Evolutionary conservation across 2,113 vertebrate species (phyloP).

Genomic region (Chrysochloris asiatica): DNA sequence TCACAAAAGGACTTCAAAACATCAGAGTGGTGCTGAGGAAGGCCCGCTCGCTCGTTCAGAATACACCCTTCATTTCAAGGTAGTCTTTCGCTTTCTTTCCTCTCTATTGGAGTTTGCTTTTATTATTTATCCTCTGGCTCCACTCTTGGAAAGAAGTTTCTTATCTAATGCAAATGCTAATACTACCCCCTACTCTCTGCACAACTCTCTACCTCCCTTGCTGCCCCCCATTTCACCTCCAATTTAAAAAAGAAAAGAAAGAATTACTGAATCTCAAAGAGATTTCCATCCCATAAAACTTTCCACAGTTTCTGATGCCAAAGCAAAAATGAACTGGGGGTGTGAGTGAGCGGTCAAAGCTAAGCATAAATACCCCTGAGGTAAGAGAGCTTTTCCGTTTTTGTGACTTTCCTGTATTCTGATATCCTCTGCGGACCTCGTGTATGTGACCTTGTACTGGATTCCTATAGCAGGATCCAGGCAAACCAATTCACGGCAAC

Average conservation of each 20-base stretch:
- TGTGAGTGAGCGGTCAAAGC: neutral
- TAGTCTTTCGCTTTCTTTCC: neutral
- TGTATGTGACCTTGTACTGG: neutral
- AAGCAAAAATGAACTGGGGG: neutral
- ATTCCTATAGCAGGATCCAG: neutral
- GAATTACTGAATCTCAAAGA: neutral
- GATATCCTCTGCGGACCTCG: neutral
- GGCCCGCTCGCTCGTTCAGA: accelerated
- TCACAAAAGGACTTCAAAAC: neutral
- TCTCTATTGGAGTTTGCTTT: slow-evolving; percentile 1
- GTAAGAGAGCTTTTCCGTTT: neutral
- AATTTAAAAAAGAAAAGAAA: neutral
- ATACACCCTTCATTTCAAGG: neutral
- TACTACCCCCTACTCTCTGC: too few species aligned
- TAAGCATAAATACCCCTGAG: neutral
- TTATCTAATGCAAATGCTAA: neutral
- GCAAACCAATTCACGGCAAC: neutral
- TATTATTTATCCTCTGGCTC: neutral
- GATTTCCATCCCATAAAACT: neutral
- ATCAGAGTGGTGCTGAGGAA: neutral
- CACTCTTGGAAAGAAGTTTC: neutral
- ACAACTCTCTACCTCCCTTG: neutral
- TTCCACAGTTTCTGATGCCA: slow-evolving; percentile 6
- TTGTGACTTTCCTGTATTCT: neutral
- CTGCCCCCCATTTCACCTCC: too few species aligned